These are phyloP conservation scores for Xiphophorus maculatus DNA, from an alignment of 2,113 vertebrate species.

Conservation along the genomic window DNA sequence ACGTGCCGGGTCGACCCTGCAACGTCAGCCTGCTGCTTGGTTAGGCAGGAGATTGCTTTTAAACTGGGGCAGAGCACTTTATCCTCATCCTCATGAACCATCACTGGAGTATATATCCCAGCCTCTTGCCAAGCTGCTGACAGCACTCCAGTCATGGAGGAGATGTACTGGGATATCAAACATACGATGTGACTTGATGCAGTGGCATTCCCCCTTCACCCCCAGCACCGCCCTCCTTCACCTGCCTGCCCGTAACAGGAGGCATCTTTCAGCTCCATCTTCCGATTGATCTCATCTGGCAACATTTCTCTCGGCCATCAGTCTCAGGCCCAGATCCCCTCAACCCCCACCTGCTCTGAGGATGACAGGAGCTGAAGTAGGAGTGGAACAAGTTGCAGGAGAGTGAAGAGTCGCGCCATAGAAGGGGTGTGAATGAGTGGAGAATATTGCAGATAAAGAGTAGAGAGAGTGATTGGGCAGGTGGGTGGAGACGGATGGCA, in stretches of 20 bases:
- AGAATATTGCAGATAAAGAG: conserved; percentile 31
- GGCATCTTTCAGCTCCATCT: conserved; percentile 39
- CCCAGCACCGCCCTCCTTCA: conserved; percentile 30
- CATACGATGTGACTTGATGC: conserved; percentile 62
- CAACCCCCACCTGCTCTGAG: conserved; percentile 25
- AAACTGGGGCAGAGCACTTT: conserved; percentile 32
- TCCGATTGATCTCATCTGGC: conserved; percentile 69
- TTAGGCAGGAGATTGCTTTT: conserved; percentile 46
- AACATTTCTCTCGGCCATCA: conserved; percentile 27
- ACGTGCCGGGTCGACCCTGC: conserved; percentile 45
- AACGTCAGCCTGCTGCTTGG: conserved; percentile 33
- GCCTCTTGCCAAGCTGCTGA: conserved; percentile 55
- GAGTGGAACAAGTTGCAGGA: conserved; percentile 28
- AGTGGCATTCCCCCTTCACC: conserved; percentile 46
- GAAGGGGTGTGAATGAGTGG: conserved; percentile 41
- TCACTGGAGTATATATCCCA: conserved; percentile 38
- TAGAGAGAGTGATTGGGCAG: conserved; percentile 47
- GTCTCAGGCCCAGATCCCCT: conserved; percentile 19
- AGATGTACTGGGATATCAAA: conserved; percentile 48
- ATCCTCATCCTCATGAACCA: conserved; percentile 42
- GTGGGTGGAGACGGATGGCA: conserved; percentile 56
- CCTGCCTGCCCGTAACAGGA: conserved; percentile 64
- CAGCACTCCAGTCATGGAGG: conserved; percentile 26
- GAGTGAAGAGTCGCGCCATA: conserved; percentile 22
- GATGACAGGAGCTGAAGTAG: conserved; percentile 42